These are phyloP conservation scores for Channa maculata DNA, from an alignment of 2,113 vertebrate genomes.

Conservation along the genomic window DNA sequence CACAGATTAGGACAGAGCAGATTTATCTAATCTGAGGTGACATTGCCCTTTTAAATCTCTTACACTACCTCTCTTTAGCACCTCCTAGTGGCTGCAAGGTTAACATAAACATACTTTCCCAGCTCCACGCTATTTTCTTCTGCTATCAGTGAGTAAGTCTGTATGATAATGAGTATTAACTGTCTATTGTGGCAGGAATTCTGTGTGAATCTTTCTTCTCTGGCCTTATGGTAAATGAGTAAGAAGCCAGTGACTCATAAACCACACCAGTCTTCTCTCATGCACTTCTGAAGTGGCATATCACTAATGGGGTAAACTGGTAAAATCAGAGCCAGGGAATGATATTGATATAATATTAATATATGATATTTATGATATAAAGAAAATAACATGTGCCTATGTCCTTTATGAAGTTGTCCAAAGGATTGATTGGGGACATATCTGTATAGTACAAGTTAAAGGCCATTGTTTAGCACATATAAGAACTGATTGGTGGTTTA, in stretches of 20 bases:
- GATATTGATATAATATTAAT: constrained; percentile 6
- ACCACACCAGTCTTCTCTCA: background rate
- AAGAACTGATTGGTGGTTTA: constrained; percentile 54
- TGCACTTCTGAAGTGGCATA: background rate
- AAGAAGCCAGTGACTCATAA: constrained; percentile 20
- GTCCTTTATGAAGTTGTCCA: background rate
- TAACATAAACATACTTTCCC: background rate
- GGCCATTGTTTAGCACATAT: constrained; percentile 59
- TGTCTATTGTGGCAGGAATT: constrained; percentile 20
- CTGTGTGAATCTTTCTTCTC: constrained; percentile 7
- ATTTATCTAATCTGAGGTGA: constrained; percentile 83
- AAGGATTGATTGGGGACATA: constrained; percentile 37
- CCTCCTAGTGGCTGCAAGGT: constrained; percentile 54
- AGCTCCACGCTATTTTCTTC: background rate
- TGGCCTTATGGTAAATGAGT: constrained; percentile 29
- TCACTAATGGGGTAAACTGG: background rate
- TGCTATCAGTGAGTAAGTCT: constrained; percentile 17
- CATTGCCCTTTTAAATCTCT: constrained; percentile 65
- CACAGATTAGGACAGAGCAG: constrained; percentile 74
- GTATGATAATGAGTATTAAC: constrained; percentile 1
- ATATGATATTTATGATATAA: background rate
- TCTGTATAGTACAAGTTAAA: constrained; percentile 29
- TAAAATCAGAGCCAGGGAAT: constrained; percentile 4
- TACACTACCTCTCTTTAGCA: constrained; percentile 19
- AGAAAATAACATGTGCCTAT: constrained; percentile 8